These are phyloP conservation scores for Stercorarius parasiticus DNA, from an alignment of 2,113 vertebrate species.

Conservation along the genomic window DNA sequence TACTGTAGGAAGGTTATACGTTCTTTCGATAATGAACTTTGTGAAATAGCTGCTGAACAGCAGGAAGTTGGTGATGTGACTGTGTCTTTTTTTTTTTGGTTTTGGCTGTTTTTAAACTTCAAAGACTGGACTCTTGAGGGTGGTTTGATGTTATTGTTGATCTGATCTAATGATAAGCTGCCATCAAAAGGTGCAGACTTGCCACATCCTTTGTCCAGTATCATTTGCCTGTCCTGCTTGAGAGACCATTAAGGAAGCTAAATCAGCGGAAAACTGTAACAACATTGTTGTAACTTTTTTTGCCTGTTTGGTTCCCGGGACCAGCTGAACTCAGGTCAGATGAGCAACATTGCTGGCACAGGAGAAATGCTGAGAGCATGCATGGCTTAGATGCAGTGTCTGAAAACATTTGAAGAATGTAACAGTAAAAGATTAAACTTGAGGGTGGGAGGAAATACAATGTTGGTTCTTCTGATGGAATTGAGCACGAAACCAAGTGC, in stretches of 20 bases:
- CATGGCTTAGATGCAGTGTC: background rate
- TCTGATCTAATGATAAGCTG: background rate
- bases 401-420: background rate
- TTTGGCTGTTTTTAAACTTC: background rate
- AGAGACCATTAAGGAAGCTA: background rate
- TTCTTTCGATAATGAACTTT: background rate
- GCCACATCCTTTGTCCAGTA: background rate
- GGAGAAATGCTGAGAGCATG: background rate
- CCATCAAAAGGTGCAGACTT: background rate
- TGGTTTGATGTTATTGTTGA: background rate
- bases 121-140: background rate
- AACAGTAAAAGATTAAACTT: background rate
- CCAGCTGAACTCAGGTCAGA: background rate
- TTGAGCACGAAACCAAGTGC: background rate
- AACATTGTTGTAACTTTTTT: background rate
- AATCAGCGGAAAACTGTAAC: background rate
- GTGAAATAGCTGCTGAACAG: background rate
- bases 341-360: background rate
- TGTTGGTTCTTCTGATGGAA: background rate
- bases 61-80: background rate
- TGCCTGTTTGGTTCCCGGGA: background rate
- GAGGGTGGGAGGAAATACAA: fast-evolving
- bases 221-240: background rate
- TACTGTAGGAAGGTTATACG: background rate
- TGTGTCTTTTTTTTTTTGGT: background rate